Conservation (phyloP, 2,888 invertebrate species). For the Nephrotoma guestfalica region DNA sequence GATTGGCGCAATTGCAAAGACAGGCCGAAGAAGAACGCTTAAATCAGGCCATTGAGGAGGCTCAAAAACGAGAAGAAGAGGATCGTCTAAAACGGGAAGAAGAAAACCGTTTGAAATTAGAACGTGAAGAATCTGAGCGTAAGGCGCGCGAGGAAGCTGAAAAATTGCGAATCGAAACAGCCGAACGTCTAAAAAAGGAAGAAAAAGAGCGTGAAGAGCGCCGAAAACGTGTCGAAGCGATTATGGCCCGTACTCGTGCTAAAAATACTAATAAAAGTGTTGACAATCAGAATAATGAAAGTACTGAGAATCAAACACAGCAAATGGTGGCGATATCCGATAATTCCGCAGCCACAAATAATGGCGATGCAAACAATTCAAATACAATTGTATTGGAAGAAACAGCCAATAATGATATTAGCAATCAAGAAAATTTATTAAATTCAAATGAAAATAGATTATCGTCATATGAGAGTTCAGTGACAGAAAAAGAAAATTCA, state of each 20-base stretch:
- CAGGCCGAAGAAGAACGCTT: slow-evolving; percentile 75
- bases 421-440: background rate
- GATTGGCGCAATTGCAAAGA: slow-evolving; percentile 64
- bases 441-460: slow-evolving; percentile 1
- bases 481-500: slow-evolving; percentile 29
- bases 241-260: slow-evolving; percentile 73
- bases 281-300: slow-evolving; percentile 6
- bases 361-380: slow-evolving; percentile 1
- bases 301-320: background rate
- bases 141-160: slow-evolving; percentile 79
- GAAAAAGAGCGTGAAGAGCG: slow-evolving; percentile 79
- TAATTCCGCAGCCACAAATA: background rate
- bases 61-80: slow-evolving; percentile 61
- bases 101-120: slow-evolving; percentile 44
- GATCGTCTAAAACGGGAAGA: slow-evolving; percentile 56
- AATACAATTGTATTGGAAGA: background rate
- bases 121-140: slow-evolving; percentile 62
- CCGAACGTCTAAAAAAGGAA: slow-evolving; percentile 67
- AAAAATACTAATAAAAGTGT: slow-evolving; percentile 15
- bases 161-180: slow-evolving; percentile 64
- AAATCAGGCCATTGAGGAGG: slow-evolving; percentile 67
- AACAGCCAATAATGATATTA: background rate
- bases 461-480: slow-evolving; percentile 27
- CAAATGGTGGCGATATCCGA: background rate
- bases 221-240: slow-evolving; percentile 81